Percentiles rank a stretch among this genome's conserved stretches.
These are phyloP conservation scores for Penaeus vannamei DNA, from an alignment of 1,140 invertebrate species.

Conservation along the genomic window DNA sequence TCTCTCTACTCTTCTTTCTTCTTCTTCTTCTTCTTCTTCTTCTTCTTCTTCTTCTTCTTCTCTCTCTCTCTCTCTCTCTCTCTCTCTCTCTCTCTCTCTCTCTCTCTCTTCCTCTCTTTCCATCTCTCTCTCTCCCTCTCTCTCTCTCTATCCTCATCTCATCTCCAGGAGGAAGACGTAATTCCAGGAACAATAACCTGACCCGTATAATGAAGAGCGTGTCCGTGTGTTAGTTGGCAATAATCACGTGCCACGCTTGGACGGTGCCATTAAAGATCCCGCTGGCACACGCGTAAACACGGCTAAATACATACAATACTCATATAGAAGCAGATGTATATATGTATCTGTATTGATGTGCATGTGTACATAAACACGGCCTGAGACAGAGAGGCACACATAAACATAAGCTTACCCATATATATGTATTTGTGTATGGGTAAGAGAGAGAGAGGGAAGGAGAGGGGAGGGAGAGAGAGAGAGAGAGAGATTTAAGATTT, in stretches of 20 bases:
- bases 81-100: background rate
- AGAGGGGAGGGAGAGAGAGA: too few species aligned
- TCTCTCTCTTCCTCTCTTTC: background rate
- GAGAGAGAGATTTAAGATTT: too few species aligned
- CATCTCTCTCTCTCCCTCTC: slow-evolving; percentile 5
- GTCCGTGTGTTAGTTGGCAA: background rate
- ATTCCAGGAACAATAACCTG: background rate
- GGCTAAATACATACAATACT: background rate
- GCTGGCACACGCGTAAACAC: background rate
- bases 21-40: background rate
- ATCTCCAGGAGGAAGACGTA: background rate
- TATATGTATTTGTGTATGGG: background rate
- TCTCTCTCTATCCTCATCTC: background rate
- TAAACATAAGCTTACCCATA: background rate
- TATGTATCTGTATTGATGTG: background rate
- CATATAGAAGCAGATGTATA: background rate
- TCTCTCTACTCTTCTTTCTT: background rate
- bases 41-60: background rate
- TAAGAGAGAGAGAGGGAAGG: too few species aligned
- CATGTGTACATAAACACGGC: background rate
- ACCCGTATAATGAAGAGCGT: background rate
- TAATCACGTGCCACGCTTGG: background rate
- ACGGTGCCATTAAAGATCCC: background rate
- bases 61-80: background rate
- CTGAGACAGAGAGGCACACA: background rate